Base-by-base conservation (phyloP, 2,888 invertebrate species). In the Sympetrum striolatum region DNA sequence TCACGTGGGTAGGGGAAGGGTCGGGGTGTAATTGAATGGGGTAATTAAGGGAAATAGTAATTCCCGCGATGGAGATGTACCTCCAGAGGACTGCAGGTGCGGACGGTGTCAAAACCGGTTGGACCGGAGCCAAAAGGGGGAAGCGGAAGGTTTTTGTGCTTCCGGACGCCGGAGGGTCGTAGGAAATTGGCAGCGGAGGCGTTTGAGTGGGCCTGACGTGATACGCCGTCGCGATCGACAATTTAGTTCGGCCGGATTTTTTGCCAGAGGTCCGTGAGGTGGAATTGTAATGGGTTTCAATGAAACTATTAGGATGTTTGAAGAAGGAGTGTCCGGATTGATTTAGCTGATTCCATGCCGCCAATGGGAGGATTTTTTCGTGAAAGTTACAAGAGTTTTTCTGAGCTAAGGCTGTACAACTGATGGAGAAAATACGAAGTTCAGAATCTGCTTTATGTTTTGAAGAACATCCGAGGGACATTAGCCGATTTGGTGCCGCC, bases 71-170 rank as follows among this genome's bases (percentile, higher is more conserved):
- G 73, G 73, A 86, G 48, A 37, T 31, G 31, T 39, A 18, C 14
- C 86, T 37, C 22, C 90, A 14, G 35, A 31, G n/a, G 35, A 60
- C 86, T 60, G 60, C 60, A 86, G 86, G 64, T 86, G 86, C n/a
- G 82, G 82, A 31, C 35, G n/a, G 60, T 86, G 86, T 60, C 86
- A 60, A 60, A 86, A 86, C n/a, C 37, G 37, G 60, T 60, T 86
- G 86, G 86, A 58, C 86, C 22, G 37, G 60, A n/a, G 86, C 86
- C 86, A 86, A 64, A 5, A 60, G 18, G 18, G 5, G 39, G 14
- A 48, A 44, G 81, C 10, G 44, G 0, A 0, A 4, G 22, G 81
- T 81, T 25, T 48, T 48, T 48, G 53, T 25, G 48, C 53, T 81
- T 53, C 25, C 81, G n/a, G 48, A 25, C 44, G 25, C 31, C 73